Base-by-base conservation (phyloP, 2,797 vertebrate genomes). In the Enoplosus armatus region DNA sequence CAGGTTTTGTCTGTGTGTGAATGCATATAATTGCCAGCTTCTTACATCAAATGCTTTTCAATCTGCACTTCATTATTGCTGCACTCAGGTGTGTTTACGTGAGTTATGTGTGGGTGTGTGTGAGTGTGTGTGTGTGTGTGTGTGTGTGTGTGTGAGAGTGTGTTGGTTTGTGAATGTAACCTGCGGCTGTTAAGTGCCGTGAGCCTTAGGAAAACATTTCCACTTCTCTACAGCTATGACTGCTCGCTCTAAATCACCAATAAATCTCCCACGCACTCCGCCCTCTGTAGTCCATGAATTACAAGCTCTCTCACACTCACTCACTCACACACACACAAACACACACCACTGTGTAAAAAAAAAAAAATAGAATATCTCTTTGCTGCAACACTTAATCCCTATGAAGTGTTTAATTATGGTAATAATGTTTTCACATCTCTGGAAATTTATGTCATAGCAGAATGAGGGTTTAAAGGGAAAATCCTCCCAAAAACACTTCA, bases 191-290 rank as follows among this genome's bases (percentile, higher is more conserved):
- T 85, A 88, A 85, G 86, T 79, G 84, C 85, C 65, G 39, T 72
- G 63, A 79, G 83, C 85, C 77, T 85, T 79, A 86, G 83, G 79
- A 90, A 91, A 91, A 90, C 85, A 84, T 90, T 91, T 91, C 78
- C 88, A 81, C 79, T 85, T 87, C 60, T 88, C 76, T 45, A 72
- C 67, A 68, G 84, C 69, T 78, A 66, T 77, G 89, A 85, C 84
- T 82, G 75, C 71, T 68, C 9, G 9, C 59, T 80, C 80, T 90
- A 90, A 93, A 90, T 92, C 88, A 89, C 73, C 64, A 27, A 67
- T 85, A 79, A 85, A 85, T 87, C 82, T 87, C 76, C 77, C 78
- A 67, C 69, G 9, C 7, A 24, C 82, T 86, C 74, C 77, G 9
- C 77, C 70, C 77, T 77, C 78, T 41, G 27, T 2, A 37, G 54